Base-by-base conservation (phyloP, 53 echinoderm and acorn worm species). In the Mesocentrotus franciscanus region DNA sequence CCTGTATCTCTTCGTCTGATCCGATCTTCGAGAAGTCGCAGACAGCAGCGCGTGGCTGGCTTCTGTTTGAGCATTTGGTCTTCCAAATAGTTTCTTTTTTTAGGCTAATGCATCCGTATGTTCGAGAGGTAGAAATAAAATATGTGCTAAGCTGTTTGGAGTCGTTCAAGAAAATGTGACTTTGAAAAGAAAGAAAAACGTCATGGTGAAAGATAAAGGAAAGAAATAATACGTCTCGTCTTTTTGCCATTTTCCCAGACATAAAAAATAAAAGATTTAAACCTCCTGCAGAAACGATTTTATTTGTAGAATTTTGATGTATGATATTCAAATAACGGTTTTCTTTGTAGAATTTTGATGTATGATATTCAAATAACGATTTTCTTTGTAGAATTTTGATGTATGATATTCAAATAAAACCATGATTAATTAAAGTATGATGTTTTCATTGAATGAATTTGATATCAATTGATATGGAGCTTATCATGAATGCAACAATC, bases 111-210 rank as follows among this genome's bases (percentile, higher is more conserved):
- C 33, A 81, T 81, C 20, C 9, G 18, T 87, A 56, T 87, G 58
- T 26, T 4, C 58, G 4, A n/a, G 29, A 58, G 11, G 12, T 59
- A 58, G 56, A 27, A n/a, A 2, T n/a, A 16, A 84, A 8, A 84
- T 87, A n/a, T 87, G 59, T 27, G 87, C 58, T 58, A 57, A 87
- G 58, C 87, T 87, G 87, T 87, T 87, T 59, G 87, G 10, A 87
- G 27, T 33, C 16, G 1, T 29, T 26, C 20, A 4, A 58, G 56
- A 27, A 56, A 87, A 58, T 85, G 59, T 87, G 87, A 87, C 87
- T 58, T 87, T 87, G 87, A 87, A 87, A 57, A n/a, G 4, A 58
- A 85, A 27, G 9, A 17, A 14, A 64, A 16, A n/a, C n/a, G 16
- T 11, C 15, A 9, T 6, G 32, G 10, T 27, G 9, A 4, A 30